Base-by-base conservation (phyloP, 2,888 invertebrate species). In the Plagodis dolabraria region DNA sequence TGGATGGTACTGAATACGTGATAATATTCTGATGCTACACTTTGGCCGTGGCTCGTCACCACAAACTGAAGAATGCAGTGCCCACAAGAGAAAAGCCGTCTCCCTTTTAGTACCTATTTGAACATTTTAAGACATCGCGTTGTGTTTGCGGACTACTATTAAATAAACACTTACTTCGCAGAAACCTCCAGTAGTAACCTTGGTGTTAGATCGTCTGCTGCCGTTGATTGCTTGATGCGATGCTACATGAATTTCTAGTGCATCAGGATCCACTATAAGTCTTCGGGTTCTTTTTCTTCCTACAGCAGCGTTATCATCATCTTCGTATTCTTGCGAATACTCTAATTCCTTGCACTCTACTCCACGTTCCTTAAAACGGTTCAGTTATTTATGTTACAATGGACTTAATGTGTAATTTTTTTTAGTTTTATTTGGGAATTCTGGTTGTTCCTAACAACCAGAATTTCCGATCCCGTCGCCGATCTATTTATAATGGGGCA, bases 301-400 rank as follows among this genome's bases (percentile, higher is more conserved):
- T 5, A 8, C n/a, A 6, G 44, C 12, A 5, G 33, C 53, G 5
- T 59, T 50, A 0, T 64, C 56, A 1, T 69, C 67, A 0, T 77
- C 74, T 0, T 71, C 71, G 0, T 76, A 71, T 40, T 81, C 80
- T 0, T 81, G 77, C 0, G 82, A 78, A 63, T 84, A 82, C 0
- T 76, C 60, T 33, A 91, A 57, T 45, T 87, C 88, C 63, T 85
- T 86, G 63, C 90, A 91, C 53, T 83, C 79, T 2, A 86, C 77
- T 62, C 83, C 81, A 12, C 76, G 79, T 6, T 83, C 83, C 89
- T 89, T 58, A 47, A 8, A 10, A 42, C 38, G 1, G 8, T 1
- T 38, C 38, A 38, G 38, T 38, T 38, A 22, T 22, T 4, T 2
- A 22, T 22, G 22, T 22, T 22, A 22, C 22, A 22, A 22, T 22